These are phyloP conservation scores for Sminthurinus signatus DNA, from an alignment of 1,140 invertebrate species.

Conservation along the genomic window DNA sequence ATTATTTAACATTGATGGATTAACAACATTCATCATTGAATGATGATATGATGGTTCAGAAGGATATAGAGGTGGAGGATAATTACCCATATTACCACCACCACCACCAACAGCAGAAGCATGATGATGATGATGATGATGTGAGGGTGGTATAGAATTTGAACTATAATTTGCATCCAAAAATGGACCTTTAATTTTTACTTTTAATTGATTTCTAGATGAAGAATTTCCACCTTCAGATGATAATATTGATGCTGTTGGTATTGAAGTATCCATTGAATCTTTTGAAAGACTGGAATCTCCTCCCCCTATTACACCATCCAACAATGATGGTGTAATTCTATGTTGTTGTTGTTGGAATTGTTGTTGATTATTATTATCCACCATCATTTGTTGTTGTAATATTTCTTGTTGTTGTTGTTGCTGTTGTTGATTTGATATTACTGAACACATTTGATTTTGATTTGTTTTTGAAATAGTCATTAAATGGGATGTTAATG, in stretches of 20 bases:
- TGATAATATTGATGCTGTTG: background rate
- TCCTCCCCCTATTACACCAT: background rate
- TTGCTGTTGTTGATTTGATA: constrained; percentile 15
- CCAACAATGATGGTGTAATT: too few relatives aligned
- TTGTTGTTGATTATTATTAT: too few relatives aligned
- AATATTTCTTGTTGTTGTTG: constrained; percentile 1
- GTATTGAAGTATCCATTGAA: background rate
- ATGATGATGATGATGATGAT: background rate
- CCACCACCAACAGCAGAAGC: too few relatives aligned
- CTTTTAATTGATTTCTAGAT: constrained; percentile 73
- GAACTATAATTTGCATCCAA: constrained; percentile 64
- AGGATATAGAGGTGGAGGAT: constrained; percentile 47
- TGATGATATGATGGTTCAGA: constrained; percentile 44
- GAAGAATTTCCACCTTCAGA: too few relatives aligned
- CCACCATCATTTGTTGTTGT: background rate
- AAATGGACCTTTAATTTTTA: constrained; percentile 85
- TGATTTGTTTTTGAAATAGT: too few relatives aligned
- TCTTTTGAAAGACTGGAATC: constrained; percentile 15
- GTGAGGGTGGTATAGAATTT: constrained; percentile 47
- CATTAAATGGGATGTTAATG: too few relatives aligned
- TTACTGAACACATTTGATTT: too few relatives aligned
- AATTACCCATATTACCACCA: too few relatives aligned
- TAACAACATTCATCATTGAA: constrained; percentile 23
- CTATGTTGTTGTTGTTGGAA: too few relatives aligned
- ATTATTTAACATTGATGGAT: constrained; percentile 32